Percentiles rank a stretch among this genome's conserved stretches.
phyloP scores from a whole-genome alignment of 2,113 vertebrate genomes.

The Typhlomys cinereus region DNA sequence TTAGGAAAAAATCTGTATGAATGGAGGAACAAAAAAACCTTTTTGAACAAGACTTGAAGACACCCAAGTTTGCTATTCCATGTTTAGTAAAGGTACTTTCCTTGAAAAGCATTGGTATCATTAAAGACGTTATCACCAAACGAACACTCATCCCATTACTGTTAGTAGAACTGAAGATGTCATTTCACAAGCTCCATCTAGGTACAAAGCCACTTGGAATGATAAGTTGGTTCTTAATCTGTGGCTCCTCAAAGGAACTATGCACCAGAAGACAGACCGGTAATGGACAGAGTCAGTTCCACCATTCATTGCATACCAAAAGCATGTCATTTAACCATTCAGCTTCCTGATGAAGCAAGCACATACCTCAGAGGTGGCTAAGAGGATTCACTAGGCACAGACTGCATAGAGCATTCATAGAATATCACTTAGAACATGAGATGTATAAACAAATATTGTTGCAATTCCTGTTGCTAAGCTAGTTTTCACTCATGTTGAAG shows the following conservation, averaged over 20 bases:
- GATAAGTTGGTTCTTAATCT: background rate
- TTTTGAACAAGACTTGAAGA: background rate
- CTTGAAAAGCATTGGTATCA: background rate
- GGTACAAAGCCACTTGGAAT: background rate
- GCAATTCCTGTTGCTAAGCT: background rate
- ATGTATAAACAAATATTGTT: background rate
- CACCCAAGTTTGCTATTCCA: background rate
- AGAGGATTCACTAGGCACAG: background rate
- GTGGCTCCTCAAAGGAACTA: background rate
- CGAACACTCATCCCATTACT: background rate
- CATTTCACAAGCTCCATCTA: background rate
- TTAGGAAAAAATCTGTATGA: background rate
- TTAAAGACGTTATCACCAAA: background rate
- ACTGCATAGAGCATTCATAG: rapidly evolving
- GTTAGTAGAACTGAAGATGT: background rate
- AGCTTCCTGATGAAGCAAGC: background rate
- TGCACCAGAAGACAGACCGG: background rate
- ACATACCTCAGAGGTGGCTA: background rate
- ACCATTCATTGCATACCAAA: rapidly evolving
- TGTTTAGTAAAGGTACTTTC: background rate
- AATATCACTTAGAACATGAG: rapidly evolving
- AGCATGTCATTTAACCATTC: background rate
- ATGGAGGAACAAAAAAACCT: background rate
- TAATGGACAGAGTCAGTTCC: rapidly evolving
- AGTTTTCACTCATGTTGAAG: background rate